Evolutionary conservation across 2,113 vertebrate genomes (phyloP).

Genomic region (Paramisgurnus dabryanus): DNA sequence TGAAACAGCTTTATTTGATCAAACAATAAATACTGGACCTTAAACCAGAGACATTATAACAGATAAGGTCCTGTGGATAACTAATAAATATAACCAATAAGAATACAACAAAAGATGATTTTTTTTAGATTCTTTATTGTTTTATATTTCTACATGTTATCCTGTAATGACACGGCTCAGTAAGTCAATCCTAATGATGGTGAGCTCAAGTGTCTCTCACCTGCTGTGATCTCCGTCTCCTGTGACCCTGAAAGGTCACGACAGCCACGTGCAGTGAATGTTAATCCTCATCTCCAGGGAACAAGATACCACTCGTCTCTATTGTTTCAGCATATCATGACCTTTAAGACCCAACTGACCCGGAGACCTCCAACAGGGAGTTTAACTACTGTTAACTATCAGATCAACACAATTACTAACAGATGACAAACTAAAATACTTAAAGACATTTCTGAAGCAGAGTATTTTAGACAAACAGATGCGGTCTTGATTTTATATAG

Average conservation of each 20-base stretch:
- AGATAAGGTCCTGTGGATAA: too few species aligned
- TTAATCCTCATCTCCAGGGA: slow-evolving; percentile 67
- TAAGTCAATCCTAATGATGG: not conserved
- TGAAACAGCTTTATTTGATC: too few species aligned
- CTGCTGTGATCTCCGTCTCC: slow-evolving; percentile 1
- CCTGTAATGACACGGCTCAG: not conserved
- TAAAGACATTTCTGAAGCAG: too few species aligned
- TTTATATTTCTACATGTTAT: not conserved
- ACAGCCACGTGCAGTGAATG: slow-evolving; percentile 62
- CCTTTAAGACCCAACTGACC: slow-evolving; percentile 51
- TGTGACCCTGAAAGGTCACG: slow-evolving; percentile 68
- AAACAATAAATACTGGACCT: too few species aligned
- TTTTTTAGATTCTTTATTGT: too few species aligned
- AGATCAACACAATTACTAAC: not conserved
- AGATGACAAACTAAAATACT: too few species aligned
- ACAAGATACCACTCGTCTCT: slow-evolving; percentile 25
- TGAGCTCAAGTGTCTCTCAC: not conserved
- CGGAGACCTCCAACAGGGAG: not conserved
- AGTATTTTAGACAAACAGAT: too few species aligned
- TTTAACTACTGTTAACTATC: too few species aligned
- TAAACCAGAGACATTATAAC: too few species aligned
- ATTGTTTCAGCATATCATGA: slow-evolving; percentile 55
- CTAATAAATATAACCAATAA: too few species aligned
- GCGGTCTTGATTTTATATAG: too few species aligned
- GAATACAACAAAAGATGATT: too few species aligned